phyloP scores from a whole-genome alignment of 2,113 vertebrate genomes.

The Erpornis zantholeuca region DNA sequence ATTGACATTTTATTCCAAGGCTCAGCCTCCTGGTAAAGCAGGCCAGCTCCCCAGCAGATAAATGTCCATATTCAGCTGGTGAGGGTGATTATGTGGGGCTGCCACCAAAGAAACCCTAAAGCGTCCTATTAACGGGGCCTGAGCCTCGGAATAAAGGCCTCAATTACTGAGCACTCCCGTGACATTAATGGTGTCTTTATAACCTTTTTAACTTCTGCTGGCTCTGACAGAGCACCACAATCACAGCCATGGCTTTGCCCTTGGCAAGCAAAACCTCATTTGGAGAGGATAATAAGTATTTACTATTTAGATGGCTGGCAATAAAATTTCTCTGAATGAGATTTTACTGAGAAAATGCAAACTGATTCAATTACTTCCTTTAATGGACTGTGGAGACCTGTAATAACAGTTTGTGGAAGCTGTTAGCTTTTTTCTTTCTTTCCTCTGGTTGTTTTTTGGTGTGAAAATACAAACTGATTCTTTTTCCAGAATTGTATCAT shows the following conservation, averaged over 20 bases:
- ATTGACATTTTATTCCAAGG: constrained; percentile 43
- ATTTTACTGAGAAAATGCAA: constrained; percentile 79
- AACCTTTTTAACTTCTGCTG: constrained; percentile 82
- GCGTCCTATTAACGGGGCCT: constrained; percentile 60
- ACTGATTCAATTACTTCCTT: constrained; percentile 86
- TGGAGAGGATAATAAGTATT: constrained; percentile 82
- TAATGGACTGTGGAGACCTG: constrained; percentile 85
- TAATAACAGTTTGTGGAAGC: constrained; percentile 73
- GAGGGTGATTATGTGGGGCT: constrained; percentile 61
- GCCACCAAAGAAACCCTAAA: constrained; percentile 70
- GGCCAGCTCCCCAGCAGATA: constrained; percentile 47
- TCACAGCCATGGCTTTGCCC: constrained; percentile 76
- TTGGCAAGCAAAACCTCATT: constrained; percentile 82
- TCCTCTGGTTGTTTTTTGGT: too few relatives aligned
- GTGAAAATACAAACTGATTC: not conserved
- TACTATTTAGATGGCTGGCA: constrained; percentile 84
- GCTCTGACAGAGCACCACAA: constrained; percentile 75
- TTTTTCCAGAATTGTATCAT: not conserved
- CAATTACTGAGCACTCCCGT: constrained; percentile 78
- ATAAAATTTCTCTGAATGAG: constrained; percentile 84
- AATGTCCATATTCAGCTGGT: constrained; percentile 47
- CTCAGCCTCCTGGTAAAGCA: constrained; percentile 28
- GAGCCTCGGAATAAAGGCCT: constrained; percentile 61
- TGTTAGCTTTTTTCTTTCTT: not conserved
- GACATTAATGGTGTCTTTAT: constrained; percentile 81